Base-by-base conservation (phyloP, 2,113 vertebrate species). In the Coptodon bakossiorum region DNA sequence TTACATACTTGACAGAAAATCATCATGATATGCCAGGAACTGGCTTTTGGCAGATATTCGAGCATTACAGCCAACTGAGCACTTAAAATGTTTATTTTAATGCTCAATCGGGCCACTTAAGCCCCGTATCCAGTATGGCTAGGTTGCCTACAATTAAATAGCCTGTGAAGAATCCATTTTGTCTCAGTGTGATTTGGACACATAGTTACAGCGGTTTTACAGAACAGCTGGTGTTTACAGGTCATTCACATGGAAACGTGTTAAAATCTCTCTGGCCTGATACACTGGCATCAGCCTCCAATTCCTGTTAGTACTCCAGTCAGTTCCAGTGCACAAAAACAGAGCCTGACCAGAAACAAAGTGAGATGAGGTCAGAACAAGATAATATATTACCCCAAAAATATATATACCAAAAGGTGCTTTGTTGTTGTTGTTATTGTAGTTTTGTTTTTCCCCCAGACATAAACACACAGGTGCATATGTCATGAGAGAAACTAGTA, bases 151-250 rank as follows among this genome's bases (percentile, higher is more conserved):
- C 83, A 84, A 80, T 71, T 90, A 89, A 92, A 93, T 83, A 63
- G 84, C 80, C 89, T 63, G 78, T 92, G 90, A 91, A 91, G 81
- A 89, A 94, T 94, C 86, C 83, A 90, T 91, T 93, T 93, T 85
- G 89, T 90, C 84, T 93, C 89, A 43, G 87, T 45, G 81, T 81
- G 91, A 90, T 91, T 92, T 85, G 91, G 81, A 89, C 78, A 71
- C 85, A 82, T 56, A 88, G 54, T 56, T 84, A 76, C 90, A 94
- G 89, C 10, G 38, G 86, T 92, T 94, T 84, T 53, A 86, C 45
- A 40, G 86, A 92, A 85, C 94, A 95, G 94, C 93, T 95, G 93
- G 84, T 90, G 92, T 91, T 94, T 92, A 89, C 88, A 53, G 90
- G 89, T 87, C 82, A 83, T 76, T 90, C 89, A 83, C 91, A 92